Evolutionary conservation across 2,113 vertebrate genomes (phyloP), one percentile per base, ranked within the genome.

Genomic region (Felis chaus): DNA sequence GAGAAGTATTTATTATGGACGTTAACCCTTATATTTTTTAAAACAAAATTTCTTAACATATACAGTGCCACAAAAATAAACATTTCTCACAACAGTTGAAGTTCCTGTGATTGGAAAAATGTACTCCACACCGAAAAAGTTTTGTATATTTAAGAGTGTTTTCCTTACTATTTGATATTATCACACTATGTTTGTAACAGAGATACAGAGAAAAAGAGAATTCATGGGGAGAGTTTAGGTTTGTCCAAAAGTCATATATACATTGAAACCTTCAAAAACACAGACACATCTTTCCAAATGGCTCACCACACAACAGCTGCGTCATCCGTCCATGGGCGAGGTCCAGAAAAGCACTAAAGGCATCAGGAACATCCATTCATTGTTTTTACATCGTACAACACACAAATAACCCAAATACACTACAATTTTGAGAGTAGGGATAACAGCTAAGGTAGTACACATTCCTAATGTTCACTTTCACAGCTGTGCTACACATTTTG

Each of bases 401-500:
- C 98, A 99, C 99, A 98, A 99, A 99, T 98, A 99, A 99, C 99
- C 98, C 98, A 98, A 98, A 98, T 99, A 99, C 99, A 99, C 99
- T 97, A 99, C 98, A 98, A 98, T 98, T 84, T 97, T 99, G 98
- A 99, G 99, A 99, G 99, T 98, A 99, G 99, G 99, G 98, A 98
- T 98, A 98, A 99, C 99, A 99, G 99, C 98, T 99, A 99, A 98
- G 99, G 99, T 99, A 99, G 98, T 99, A 99, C 99, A 99, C 99
- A 97, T 99, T 99, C 99, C 99, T 99, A 99, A 98, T 98, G 98
- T 99, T 99, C 99, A 99, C 99, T 99, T 99, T 99, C 99, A 99
- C 99, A 99, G 99, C 99, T 99, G 99, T 99, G 99, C 99, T 99
- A 99, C 99, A 99, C 99, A 97, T 99, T 99, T 99, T 98, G 99